These are phyloP conservation scores for Urechis unicinctus DNA, from an alignment of 2,888 invertebrate species.

Conservation along the genomic window DNA sequence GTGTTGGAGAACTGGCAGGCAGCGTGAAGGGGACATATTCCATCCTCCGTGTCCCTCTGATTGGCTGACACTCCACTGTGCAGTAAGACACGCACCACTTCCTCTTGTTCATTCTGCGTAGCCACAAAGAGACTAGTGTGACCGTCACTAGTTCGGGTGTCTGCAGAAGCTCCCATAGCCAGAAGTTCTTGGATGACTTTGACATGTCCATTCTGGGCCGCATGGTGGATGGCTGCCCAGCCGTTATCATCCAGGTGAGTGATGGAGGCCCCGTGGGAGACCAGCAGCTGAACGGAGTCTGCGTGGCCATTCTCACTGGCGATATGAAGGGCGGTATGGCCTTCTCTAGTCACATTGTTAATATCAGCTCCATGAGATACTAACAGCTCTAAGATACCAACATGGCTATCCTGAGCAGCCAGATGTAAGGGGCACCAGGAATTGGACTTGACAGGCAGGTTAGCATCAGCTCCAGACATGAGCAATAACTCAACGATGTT, in stretches of 20 bases:
- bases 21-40: constrained; percentile 18
- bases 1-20: constrained; percentile 16
- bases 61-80: constrained; percentile 19
- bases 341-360: constrained; percentile 14
- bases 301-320: constrained; percentile 22
- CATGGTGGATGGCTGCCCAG: constrained; percentile 22
- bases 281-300: constrained; percentile 17
- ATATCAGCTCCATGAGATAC: constrained; percentile 17
- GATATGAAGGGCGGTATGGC: constrained; percentile 24
- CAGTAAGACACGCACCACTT: constrained; percentile 17
- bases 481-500: constrained; percentile 17
- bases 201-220: constrained; percentile 23
- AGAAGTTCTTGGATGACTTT: constrained; percentile 12
- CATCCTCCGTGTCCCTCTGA: constrained; percentile 11
- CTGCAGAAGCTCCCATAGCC: constrained; percentile 13
- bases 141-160: constrained; percentile 19
- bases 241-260: constrained; percentile 11
- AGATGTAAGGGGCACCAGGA: constrained; percentile 21
- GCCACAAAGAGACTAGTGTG: constrained; percentile 22
- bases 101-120: constrained; percentile 19
- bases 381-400: constrained; percentile 13
- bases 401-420: constrained; percentile 18
- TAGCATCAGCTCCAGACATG: constrained; percentile 10
- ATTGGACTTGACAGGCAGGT: constrained; percentile 11
- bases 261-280: constrained; percentile 9